Conservation (phyloP, 2,113 vertebrate genomes). For the Pagrus major region DNA sequence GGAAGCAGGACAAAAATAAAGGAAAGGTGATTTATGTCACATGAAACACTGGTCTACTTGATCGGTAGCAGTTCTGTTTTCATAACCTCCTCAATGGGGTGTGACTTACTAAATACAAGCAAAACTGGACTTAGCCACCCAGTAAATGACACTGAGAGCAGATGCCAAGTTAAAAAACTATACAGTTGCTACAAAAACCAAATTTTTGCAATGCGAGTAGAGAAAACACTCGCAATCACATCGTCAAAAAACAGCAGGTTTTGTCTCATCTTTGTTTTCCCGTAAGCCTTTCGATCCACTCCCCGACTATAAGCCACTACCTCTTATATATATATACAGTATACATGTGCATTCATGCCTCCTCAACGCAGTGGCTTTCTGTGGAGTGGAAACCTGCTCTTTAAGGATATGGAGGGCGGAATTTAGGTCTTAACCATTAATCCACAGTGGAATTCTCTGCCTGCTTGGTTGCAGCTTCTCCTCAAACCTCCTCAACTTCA, state of each 20-base stretch:
- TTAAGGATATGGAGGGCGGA: slow-evolving; percentile 60
- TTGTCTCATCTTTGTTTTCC: background rate
- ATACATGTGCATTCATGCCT: background rate
- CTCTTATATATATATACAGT: background rate
- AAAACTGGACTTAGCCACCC: background rate
- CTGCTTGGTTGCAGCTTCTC: slow-evolving; percentile 47
- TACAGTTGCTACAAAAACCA: background rate
- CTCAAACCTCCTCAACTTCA: slow-evolving; percentile 3
- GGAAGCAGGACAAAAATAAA: slow-evolving; percentile 42
- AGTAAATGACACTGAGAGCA: background rate
- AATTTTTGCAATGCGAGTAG: background rate
- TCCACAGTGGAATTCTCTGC: slow-evolving; percentile 81
- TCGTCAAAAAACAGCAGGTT: background rate
- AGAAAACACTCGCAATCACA: background rate
- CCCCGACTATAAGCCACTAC: background rate
- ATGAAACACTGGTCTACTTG: slow-evolving; percentile 29
- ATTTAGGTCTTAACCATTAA: slow-evolving; percentile 82
- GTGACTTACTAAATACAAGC: slow-evolving; percentile 6
- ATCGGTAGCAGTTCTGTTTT: slow-evolving; percentile 18
- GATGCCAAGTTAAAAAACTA: background rate
- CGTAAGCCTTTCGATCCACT: slow-evolving; percentile 5
- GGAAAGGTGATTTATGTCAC: slow-evolving; percentile 47
- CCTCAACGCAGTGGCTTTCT: slow-evolving; percentile 26
- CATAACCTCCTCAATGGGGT: slow-evolving; percentile 14
- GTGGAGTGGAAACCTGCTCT: slow-evolving; percentile 60